Percentiles rank a stretch among this genome's conserved stretches.
phyloP scores from a whole-genome alignment of 2,888 invertebrate genomes.

The Sinelater perroti region DNA sequence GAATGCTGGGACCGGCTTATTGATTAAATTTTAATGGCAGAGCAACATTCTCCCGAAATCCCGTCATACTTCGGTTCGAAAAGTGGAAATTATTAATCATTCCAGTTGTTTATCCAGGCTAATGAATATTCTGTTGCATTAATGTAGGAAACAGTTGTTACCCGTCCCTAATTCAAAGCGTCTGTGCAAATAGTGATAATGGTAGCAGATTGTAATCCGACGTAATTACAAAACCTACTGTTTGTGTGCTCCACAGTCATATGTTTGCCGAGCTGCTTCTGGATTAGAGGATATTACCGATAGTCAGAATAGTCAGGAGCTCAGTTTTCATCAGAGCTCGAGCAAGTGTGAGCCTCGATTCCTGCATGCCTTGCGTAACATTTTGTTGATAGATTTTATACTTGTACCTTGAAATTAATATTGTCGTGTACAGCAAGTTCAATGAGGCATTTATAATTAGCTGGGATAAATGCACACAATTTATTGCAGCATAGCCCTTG shows the following conservation, averaged over 20 bases:
- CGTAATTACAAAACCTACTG: constrained; percentile 39
- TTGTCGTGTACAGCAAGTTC: too few species aligned
- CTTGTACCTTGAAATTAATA: too few species aligned
- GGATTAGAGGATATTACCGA: constrained; percentile 29
- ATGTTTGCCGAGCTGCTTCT: constrained; percentile 27
- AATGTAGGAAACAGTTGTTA: constrained; percentile 40
- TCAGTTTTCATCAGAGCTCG: constrained; percentile 25
- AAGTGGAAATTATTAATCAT: constrained; percentile 39
- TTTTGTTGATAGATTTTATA: too few species aligned
- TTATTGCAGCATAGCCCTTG: too few species aligned
- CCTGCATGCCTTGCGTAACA: too few species aligned
- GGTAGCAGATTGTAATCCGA: constrained; percentile 40
- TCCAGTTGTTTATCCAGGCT: constrained; percentile 36
- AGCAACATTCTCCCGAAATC: not conserved
- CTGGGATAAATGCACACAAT: too few species aligned
- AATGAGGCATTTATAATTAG: too few species aligned
- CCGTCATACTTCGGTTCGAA: constrained; percentile 22
- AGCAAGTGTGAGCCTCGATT: too few species aligned
- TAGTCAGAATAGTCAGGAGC: constrained; percentile 23
- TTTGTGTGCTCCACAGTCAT: constrained; percentile 34
- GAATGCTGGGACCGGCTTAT: not conserved
- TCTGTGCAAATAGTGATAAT: constrained; percentile 41
- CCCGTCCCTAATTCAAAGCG: constrained; percentile 37
- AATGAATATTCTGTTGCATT: constrained; percentile 39
- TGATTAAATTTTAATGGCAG: constrained; percentile 5